Base-by-base conservation (phyloP, 2,113 vertebrate genomes). In the Enhydra lutris region DNA sequence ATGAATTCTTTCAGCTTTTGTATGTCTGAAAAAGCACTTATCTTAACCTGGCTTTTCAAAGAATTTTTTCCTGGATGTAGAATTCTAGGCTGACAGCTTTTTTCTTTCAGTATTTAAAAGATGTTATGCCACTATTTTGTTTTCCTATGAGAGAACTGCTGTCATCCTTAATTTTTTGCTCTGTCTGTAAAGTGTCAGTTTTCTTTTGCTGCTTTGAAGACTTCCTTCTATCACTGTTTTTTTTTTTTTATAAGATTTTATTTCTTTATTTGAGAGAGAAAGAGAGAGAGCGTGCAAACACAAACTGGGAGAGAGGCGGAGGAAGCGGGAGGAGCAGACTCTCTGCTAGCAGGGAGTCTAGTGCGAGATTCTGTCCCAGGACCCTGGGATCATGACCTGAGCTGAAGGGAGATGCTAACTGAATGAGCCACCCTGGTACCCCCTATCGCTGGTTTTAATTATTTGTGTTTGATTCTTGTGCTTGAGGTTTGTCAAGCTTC, bases 1-100 rank as follows among this genome's bases (percentile, higher is more conserved):
- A 85, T 69, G 88, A 80, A n/a, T 67, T 86, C 78, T 92, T 91
- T 90, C 61, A 90, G 52, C 5, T 93, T 92, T 91, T 91, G 15
- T 87, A 55, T 10, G 36, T 65, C 42, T 82, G 29, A 81, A 93
- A 87, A 91, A 76, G 31, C 65, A 63, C 67, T n/a, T 90, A 29
- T 87, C 73, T 94, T 79, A 50, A 85, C n/a, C 92, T 92, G 55
- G 5, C 11, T 89, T 89, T 89, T 76, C 79, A 89, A 82, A 57
- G 39, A 24, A 50, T 69, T 47, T 94, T 87, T 86, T n/a, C n/a
- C 21, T 79, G 29, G 34, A 50, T 89, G 12, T 13, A 47, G 81
- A 94, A 81, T 94, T 91, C 24, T 20, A 91, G 17, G 24, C 45
- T 86, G 73, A 45, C 24, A 87, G 26, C 45, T 69, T 71, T 92